Base-by-base conservation (phyloP, 2,888 invertebrate species). In the Asteroscopus sphinx region DNA sequence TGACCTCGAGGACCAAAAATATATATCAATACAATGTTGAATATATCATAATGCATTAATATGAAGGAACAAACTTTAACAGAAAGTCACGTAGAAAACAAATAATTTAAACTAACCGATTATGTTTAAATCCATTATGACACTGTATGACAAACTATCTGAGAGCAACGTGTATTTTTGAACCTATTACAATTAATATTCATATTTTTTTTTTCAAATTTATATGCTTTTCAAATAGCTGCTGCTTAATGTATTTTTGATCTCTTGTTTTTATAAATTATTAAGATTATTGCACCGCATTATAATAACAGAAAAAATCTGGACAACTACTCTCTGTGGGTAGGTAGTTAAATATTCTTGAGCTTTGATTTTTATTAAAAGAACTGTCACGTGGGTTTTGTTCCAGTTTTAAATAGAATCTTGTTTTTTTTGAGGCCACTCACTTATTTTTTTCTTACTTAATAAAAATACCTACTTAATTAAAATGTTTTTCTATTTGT, bases 61-160 rank as follows among this genome's bases (percentile, higher is more conserved):
- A 84, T 82, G 79, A 83, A 80, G 78, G 68, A 77, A 74, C 71
- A 76, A 73, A 80, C 75, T 82, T 87, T 77, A 77, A 68, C 70
- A 57, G 65, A 86, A 85, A 89, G 91, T 86, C 91, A 91, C 92
- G 91, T 87, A 83, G 73, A 37, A 82, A 82, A 83, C 59, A 73
- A 63, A 90, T 91, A 89, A 83, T 82, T 91, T 86, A 89, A 76
- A 70, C 60, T 57, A 73, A 84, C 79, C 77, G 88, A 88, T 89
- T 86, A 86, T 63, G 59, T 57, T 57, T 76, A 79, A 82, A 79
- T 78, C 80, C 73, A 74, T 72, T 87, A 82, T 87, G 90, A 87
- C 85, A 77, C 54, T 73, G 63, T 80, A 76, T 88, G 89, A 90
- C 79, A 80, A 73, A 86, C 68, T 76, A 67, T 53, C 52, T 53